Percentiles rank a stretch among this genome's conserved stretches.
Conservation (phyloP, 2,113 vertebrate genomes). For the Syngnathus floridae region DNA sequence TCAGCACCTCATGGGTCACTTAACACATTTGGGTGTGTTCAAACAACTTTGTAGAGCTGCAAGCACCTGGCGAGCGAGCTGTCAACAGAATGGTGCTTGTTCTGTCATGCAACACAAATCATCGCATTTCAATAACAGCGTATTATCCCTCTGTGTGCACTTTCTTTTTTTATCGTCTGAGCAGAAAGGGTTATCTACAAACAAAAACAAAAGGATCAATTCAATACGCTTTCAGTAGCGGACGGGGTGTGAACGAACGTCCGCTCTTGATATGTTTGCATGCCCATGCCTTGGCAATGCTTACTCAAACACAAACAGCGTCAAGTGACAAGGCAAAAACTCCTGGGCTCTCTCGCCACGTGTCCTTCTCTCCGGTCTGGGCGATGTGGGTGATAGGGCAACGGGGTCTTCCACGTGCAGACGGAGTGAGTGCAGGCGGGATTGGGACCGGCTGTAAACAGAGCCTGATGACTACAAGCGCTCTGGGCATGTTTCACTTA, state of each 20-base stretch:
- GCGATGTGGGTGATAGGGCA: conserved; percentile 36
- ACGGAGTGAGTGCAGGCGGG: conserved; percentile 29
- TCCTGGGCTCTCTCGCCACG: conserved; percentile 37
- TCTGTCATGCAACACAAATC: not conserved
- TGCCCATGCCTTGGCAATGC: conserved; percentile 38
- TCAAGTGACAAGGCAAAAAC: conserved; percentile 53
- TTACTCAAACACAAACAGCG: conserved; percentile 46
- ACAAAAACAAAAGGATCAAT: not conserved
- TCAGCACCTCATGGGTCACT: conserved; percentile 18
- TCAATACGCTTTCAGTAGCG: not conserved
- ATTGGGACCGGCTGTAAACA: conserved; percentile 51
- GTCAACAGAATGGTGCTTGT: conserved; percentile 10
- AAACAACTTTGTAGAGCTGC: conserved; percentile 14
- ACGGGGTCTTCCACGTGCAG: conserved; percentile 38
- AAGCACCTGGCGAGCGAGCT: not conserved
- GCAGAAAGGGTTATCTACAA: not conserved
- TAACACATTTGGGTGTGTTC: not conserved
- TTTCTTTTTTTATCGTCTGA: not conserved
- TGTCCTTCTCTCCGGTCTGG: conserved; percentile 47
- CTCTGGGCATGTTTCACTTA: conserved; percentile 54
- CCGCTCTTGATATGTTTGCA: conserved; percentile 45
- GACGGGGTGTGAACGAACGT: conserved; percentile 16
- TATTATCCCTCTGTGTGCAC: not conserved
- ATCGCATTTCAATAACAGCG: not conserved
- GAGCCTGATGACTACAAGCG: conserved; percentile 38